Evolutionary conservation across 2,113 vertebrate genomes (phyloP).

Genomic region (Microcebus ravelobensis): DNA sequence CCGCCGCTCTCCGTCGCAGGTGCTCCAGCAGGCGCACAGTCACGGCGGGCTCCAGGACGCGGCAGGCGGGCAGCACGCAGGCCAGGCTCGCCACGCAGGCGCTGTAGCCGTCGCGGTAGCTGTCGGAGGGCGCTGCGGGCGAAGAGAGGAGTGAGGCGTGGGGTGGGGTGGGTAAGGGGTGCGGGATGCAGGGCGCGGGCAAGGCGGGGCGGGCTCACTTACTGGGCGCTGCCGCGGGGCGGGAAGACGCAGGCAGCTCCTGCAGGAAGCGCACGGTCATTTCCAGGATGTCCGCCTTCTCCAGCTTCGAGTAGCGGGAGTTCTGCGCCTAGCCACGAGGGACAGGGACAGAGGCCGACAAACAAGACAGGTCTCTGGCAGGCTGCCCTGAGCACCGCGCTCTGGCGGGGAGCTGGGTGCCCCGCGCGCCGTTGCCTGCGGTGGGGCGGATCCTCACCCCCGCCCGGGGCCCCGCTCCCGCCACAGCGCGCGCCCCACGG

Average conservation of each 20-base stretch:
- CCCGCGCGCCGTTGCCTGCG: not conserved
- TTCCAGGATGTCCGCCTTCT: conserved; percentile 95
- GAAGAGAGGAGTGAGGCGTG: not conserved
- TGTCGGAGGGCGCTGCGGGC: conserved; percentile 80
- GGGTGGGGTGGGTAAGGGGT: accelerated
- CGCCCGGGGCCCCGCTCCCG: not conserved
- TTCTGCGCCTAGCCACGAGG: conserved; percentile 79
- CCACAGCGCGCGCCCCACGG: too few species aligned
- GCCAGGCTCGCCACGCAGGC: conserved; percentile 89
- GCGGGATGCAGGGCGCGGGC: not conserved
- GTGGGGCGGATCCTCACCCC: not conserved
- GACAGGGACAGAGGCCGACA: not conserved
- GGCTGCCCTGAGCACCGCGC: not conserved
- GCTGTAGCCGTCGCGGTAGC: conserved; percentile 89
- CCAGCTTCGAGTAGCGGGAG: conserved; percentile 90
- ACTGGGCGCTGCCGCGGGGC: conserved; percentile 80
- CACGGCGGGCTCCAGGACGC: conserved; percentile 82
- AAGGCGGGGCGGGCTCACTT: conserved; percentile 59
- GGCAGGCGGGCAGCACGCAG: conserved; percentile 84
- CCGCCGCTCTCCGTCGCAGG: conserved; percentile 78
- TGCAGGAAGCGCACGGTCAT: conserved; percentile 93
- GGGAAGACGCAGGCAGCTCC: conserved; percentile 81
- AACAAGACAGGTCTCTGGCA: not conserved
- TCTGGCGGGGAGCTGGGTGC: not conserved
- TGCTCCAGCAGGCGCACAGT: conserved; percentile 85